A percentile compares a stretch with the other conserved stretches of the same genome.
Conservation (phyloP, 2,888 invertebrate species). For the Nebria salina region DNA sequence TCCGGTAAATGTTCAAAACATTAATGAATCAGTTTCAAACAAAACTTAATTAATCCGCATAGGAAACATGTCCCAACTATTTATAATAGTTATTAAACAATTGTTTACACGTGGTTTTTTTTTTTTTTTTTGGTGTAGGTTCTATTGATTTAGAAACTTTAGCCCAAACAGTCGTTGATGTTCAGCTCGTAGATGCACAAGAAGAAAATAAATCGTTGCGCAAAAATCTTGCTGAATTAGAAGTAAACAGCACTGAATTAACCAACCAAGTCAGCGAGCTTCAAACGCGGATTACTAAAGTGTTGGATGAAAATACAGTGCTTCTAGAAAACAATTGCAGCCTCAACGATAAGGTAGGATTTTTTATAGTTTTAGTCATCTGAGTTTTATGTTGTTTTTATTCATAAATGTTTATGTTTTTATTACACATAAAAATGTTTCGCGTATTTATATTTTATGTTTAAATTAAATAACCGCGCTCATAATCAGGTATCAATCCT, state of each 20-base stretch:
- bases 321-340: not conserved
- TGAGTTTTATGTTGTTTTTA: too few species aligned
- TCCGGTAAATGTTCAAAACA: constrained; percentile 24
- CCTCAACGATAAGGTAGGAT: constrained; percentile 8
- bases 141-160: constrained; percentile 55
- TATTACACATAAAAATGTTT: too few species aligned
- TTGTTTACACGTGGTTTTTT: not conserved
- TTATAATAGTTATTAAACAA: not conserved
- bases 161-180: constrained; percentile 60
- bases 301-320: constrained; percentile 17
- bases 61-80: not conserved
- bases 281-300: constrained; percentile 11
- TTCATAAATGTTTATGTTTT: too few species aligned
- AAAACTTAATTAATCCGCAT: too few species aligned
- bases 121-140: not conserved
- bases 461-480: too few species aligned
- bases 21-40: not conserved
- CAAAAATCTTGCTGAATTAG: constrained; percentile 19
- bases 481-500: constrained; percentile 6
- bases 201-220: constrained; percentile 54
- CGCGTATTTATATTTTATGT: too few species aligned
- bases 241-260: constrained; percentile 23
- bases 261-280: constrained; percentile 10
- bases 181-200: constrained; percentile 59
- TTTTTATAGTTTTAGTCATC: not conserved